Percentiles rank a stretch among this genome's conserved stretches.
These are phyloP conservation scores for Conops quadrifasciatus DNA, from an alignment of 2,888 invertebrate species.

Conservation along the genomic window DNA sequence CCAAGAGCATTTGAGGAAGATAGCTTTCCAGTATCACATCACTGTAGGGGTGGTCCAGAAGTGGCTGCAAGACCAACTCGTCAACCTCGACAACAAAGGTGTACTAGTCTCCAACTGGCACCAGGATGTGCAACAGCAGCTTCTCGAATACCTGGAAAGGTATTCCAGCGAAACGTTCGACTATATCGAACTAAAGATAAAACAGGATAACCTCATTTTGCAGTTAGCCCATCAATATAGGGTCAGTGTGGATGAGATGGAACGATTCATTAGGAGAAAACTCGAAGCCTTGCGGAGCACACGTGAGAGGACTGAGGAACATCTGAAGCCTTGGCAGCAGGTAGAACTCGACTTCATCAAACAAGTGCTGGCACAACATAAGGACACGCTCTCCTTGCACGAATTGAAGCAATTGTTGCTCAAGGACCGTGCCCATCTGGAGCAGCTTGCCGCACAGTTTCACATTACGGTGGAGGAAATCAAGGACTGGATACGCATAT, in stretches of 20 bases:
- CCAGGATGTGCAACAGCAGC: slow-evolving; percentile 56
- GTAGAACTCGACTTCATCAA: slow-evolving; percentile 60
- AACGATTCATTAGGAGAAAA: slow-evolving; percentile 58
- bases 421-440: slow-evolving; percentile 57
- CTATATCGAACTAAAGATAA: slow-evolving; percentile 57
- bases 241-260: slow-evolving; percentile 58
- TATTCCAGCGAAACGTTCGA: slow-evolving; percentile 58
- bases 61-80: slow-evolving; percentile 59
- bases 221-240: slow-evolving; percentile 58
- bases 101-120: slow-evolving; percentile 61
- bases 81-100: slow-evolving; percentile 55
- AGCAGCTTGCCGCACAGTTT: slow-evolving; percentile 58
- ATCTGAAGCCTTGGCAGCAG: slow-evolving; percentile 58
- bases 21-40: slow-evolving; percentile 61
- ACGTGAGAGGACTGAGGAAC: slow-evolving; percentile 58
- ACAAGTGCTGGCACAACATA: slow-evolving; percentile 53
- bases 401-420: slow-evolving; percentile 58
- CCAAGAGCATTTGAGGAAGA: slow-evolving; percentile 59
- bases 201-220: slow-evolving; percentile 54
- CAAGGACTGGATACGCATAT: slow-evolving; percentile 60
- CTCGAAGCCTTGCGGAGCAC: slow-evolving; percentile 56
- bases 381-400: slow-evolving; percentile 53
- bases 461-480: slow-evolving; percentile 58
- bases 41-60: slow-evolving; percentile 62
- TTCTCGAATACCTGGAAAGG: slow-evolving; percentile 53